Evolutionary conservation across 2,888 invertebrate genomes (phyloP).

Genomic region (Drosophila leonis): DNA sequence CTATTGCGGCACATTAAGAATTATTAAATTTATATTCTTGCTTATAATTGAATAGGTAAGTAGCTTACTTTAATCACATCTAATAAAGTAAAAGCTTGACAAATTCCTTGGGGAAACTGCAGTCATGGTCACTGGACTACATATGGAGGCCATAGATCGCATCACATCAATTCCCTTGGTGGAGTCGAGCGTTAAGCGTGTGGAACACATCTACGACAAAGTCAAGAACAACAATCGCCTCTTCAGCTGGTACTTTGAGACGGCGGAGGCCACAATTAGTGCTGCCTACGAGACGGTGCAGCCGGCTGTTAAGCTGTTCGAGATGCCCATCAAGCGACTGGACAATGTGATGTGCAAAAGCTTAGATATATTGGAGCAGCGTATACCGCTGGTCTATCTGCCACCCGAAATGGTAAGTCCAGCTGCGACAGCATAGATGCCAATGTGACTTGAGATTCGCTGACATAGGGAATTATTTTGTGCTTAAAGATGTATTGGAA

Average conservation of each 20-base stretch:
- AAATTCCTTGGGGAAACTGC: constrained; percentile 60
- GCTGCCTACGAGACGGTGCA: constrained; percentile 90
- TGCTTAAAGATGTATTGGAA: constrained; percentile 90
- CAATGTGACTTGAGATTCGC: constrained; percentile 27
- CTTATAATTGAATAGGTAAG: constrained; percentile 65
- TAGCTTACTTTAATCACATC: neutral
- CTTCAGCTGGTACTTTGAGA: constrained; percentile 91
- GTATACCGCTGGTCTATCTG: constrained; percentile 92
- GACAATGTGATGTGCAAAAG: constrained; percentile 93
- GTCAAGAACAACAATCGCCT: constrained; percentile 92
- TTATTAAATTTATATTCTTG: neutral
- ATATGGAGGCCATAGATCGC: constrained; percentile 90
- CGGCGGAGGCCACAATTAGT: constrained; percentile 91
- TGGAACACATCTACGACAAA: constrained; percentile 90
- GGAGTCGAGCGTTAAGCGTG: constrained; percentile 91
- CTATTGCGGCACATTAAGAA: neutral
- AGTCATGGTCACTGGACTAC: constrained; percentile 81
- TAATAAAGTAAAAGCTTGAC: neutral
- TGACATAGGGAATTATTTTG: constrained; percentile 72
- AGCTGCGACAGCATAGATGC: constrained; percentile 1
- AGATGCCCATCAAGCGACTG: constrained; percentile 90
- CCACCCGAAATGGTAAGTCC: constrained; percentile 93
- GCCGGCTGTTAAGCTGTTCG: constrained; percentile 90
- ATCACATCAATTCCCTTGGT: constrained; percentile 93
- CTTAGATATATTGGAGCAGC: constrained; percentile 93